phyloP scores from a whole-genome alignment of 2,888 invertebrate species.

The Apodemia duryi region DNA sequence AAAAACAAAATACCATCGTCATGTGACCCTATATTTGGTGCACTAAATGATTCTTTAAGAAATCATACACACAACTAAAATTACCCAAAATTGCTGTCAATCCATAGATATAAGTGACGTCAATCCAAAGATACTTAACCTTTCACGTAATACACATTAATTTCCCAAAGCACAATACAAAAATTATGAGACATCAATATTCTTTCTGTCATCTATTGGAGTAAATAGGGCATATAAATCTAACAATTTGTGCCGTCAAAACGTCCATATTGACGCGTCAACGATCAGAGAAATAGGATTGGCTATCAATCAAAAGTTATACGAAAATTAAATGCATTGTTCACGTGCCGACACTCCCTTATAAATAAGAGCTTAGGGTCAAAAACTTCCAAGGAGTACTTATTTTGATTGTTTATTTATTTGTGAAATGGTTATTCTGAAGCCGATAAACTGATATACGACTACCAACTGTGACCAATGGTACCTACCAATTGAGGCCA shows the following conservation, averaged over 20 bases:
- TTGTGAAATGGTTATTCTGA: too few relatives aligned
- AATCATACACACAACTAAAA: too few relatives aligned
- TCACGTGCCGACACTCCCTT: constrained; percentile 55
- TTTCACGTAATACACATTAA: too few relatives aligned
- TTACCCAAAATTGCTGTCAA: too few relatives aligned
- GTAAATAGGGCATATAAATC: constrained; percentile 44
- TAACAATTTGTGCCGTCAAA: constrained; percentile 48
- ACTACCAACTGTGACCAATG: too few relatives aligned
- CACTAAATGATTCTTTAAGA: too few relatives aligned
- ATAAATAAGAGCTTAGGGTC: constrained; percentile 13
- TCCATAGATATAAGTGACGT: too few relatives aligned
- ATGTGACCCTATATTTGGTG: too few relatives aligned
- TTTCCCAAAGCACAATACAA: constrained; percentile 18
- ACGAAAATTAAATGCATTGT: constrained; percentile 71
- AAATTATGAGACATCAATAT: constrained; percentile 5
- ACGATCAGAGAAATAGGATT: constrained; percentile 43
- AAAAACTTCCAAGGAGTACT: neutral
- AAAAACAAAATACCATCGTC: too few relatives aligned
- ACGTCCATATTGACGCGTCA: constrained; percentile 54
- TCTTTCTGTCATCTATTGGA: constrained; percentile 38
- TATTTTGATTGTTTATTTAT: neutral
- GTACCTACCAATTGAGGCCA: too few relatives aligned
- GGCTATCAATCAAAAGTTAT: constrained; percentile 66
- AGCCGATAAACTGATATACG: too few relatives aligned
- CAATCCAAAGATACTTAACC: too few relatives aligned